Evolutionary conservation across 2,888 invertebrate genomes (phyloP).

Genomic region (Apotomis betuletana): DNA sequence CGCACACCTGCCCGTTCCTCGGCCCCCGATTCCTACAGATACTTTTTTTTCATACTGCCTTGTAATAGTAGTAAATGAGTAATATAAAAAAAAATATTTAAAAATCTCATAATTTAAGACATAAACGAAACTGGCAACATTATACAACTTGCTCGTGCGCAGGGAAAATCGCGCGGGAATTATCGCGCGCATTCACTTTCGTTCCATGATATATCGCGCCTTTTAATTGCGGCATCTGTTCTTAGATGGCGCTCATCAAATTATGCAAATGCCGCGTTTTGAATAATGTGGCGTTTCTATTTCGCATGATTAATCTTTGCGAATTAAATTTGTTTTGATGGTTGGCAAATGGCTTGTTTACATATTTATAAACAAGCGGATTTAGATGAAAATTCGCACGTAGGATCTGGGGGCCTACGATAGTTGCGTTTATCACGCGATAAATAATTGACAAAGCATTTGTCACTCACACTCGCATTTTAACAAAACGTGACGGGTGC

Average conservation of each 20-base stretch:
- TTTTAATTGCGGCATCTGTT: conserved; percentile 37
- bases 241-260: conserved; percentile 39
- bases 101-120: neutral
- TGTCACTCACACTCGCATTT: too few relatives aligned
- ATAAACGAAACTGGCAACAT: conserved; percentile 21
- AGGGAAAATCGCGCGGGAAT: conserved; percentile 31
- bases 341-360: conserved; percentile 9
- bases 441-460: too few relatives aligned
- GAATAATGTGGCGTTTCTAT: conserved; percentile 38
- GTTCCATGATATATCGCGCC: conserved; percentile 32
- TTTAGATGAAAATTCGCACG: too few relatives aligned
- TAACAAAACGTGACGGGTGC: too few relatives aligned
- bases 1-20: too few relatives aligned
- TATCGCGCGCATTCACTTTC: conserved; percentile 39
- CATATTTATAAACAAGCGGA: neutral
- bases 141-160: conserved; percentile 19
- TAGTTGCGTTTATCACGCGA: too few relatives aligned
- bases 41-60: too few relatives aligned
- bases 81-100: neutral
- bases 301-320: conserved; percentile 36
- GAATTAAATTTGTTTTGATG: conserved; percentile 16
- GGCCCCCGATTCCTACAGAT: too few relatives aligned
- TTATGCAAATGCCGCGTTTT: conserved; percentile 38
- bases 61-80: too few relatives aligned
- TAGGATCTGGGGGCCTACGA: too few relatives aligned